A percentile compares a stretch with the other conserved stretches of the same genome.
phyloP scores from a whole-genome alignment of 2,888 invertebrate species.

The Epinotia ramella region DNA sequence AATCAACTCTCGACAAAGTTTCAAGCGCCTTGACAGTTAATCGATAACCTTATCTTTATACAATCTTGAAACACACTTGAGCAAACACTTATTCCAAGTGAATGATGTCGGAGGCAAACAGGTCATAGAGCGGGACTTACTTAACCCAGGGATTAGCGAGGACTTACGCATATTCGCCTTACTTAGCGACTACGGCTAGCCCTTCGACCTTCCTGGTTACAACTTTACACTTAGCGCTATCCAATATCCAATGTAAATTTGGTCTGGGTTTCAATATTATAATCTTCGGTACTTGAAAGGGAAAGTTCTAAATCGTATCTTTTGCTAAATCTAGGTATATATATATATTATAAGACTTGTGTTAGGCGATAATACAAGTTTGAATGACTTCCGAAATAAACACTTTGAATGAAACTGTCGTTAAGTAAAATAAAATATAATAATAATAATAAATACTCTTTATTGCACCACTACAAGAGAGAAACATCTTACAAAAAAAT shows the following conservation, averaged over 20 bases:
- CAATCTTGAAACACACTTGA: constrained; percentile 39
- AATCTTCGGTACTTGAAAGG: not conserved
- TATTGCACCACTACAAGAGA: too few relatives aligned
- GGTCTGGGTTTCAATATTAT: not conserved
- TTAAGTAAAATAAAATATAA: too few relatives aligned
- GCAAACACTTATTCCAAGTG: constrained; percentile 41
- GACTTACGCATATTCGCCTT: constrained; percentile 37
- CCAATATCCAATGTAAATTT: not conserved
- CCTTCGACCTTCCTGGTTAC: constrained; percentile 13
- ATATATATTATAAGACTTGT: not conserved
- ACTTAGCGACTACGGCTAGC: constrained; percentile 26
- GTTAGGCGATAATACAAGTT: too few relatives aligned
- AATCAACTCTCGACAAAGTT: constrained; percentile 39
- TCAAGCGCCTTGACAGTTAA: constrained; percentile 36
- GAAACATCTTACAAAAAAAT: too few relatives aligned
- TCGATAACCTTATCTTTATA: constrained; percentile 33
- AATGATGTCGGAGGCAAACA: constrained; percentile 39
- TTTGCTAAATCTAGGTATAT: not conserved
- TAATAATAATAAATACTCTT: too few relatives aligned
- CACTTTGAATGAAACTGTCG: too few relatives aligned
- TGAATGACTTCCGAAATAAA: too few relatives aligned
- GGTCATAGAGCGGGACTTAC: constrained; percentile 36
- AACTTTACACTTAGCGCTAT: constrained; percentile 35
- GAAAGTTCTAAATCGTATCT: not conserved
- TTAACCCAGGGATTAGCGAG: constrained; percentile 37